Percentiles rank a stretch among this genome's conserved stretches.
These are phyloP conservation scores for Pomacea maculata DNA, from an alignment of 1,140 invertebrate genomes.

Conservation along the genomic window DNA sequence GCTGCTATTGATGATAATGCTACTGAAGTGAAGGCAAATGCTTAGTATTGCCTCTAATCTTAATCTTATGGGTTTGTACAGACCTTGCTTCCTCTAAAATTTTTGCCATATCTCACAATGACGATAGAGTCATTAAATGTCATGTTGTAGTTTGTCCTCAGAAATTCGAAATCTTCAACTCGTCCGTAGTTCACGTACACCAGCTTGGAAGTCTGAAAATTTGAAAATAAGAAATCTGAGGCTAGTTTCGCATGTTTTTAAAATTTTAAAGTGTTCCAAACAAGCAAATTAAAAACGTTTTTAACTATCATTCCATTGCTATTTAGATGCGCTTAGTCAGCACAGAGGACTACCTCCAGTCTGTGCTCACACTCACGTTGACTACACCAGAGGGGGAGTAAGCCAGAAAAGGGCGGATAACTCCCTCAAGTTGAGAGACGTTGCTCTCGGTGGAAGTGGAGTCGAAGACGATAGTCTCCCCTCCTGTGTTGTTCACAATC, in stretches of 20 bases:
- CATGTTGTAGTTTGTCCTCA: conserved; percentile 51
- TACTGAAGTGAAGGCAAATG: no score
- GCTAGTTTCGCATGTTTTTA: no score
- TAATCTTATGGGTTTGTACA: no score
- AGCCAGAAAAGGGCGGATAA: conserved; percentile 61
- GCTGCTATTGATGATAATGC: no score
- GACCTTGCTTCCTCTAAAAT: conserved; percentile 63
- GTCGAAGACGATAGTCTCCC: conserved; percentile 32
- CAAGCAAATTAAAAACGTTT: no score
- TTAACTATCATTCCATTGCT: no score
- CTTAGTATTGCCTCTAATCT: no score
- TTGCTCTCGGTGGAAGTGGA: conserved; percentile 45
- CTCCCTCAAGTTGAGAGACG: conserved; percentile 47
- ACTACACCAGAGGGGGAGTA: conserved; percentile 45
- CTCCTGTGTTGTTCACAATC: conserved; percentile 30
- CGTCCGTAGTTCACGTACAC: conserved; percentile 69
- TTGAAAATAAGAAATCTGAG: no score
- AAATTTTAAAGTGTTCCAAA: no score
- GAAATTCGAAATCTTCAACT: conserved; percentile 65
- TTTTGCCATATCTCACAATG: conserved; percentile 67
- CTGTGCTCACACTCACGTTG: background rate
- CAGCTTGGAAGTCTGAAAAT: conserved; percentile 26
- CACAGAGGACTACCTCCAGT: no score
- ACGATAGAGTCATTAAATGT: conserved; percentile 63
- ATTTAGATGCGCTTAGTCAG: no score